phyloP scores from a whole-genome alignment of 2,113 vertebrate species.

The Perccottus glenii region DNA sequence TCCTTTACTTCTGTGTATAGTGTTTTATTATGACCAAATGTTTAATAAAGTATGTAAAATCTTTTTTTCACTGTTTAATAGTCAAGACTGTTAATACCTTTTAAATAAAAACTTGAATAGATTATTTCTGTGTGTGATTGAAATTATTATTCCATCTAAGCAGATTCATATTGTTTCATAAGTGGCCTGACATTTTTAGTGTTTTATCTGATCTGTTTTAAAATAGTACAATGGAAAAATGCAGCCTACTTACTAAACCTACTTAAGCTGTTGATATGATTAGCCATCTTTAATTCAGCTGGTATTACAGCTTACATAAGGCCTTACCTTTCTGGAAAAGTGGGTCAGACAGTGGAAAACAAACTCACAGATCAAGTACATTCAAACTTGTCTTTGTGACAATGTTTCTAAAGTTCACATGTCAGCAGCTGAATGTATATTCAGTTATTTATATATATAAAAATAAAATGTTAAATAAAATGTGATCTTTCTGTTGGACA shows the following conservation, averaged over 20 bases:
- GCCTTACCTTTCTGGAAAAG: conserved; percentile 29
- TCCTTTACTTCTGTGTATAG: conserved; percentile 50
- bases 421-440: too few species aligned
- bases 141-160: not conserved
- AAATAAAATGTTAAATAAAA: too few species aligned
- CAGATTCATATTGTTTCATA: not conserved
- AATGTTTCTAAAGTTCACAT: not conserved
- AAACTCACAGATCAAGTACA: not conserved
- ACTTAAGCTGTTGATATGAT: conserved; percentile 56
- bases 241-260: conserved; percentile 16
- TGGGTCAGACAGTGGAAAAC: conserved; percentile 31
- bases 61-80: conserved; percentile 33
- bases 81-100: not conserved
- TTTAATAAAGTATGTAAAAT: conserved; percentile 52
- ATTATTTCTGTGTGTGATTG: not conserved
- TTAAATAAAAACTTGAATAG: conserved; percentile 1
- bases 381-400: not conserved
- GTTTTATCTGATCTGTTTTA: conserved; percentile 11
- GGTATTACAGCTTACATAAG: conserved; percentile 39
- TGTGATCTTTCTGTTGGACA: too few species aligned
- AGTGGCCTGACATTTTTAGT: not conserved
- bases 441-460: too few species aligned
- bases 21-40: conserved; percentile 73
- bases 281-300: conserved; percentile 33
- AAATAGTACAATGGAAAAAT: conserved; percentile 5